A percentile compares a stretch with the other conserved stretches of the same genome.
Conservation (phyloP, 2,797 vertebrate genomes). For the Streptopelia turtur region DNA sequence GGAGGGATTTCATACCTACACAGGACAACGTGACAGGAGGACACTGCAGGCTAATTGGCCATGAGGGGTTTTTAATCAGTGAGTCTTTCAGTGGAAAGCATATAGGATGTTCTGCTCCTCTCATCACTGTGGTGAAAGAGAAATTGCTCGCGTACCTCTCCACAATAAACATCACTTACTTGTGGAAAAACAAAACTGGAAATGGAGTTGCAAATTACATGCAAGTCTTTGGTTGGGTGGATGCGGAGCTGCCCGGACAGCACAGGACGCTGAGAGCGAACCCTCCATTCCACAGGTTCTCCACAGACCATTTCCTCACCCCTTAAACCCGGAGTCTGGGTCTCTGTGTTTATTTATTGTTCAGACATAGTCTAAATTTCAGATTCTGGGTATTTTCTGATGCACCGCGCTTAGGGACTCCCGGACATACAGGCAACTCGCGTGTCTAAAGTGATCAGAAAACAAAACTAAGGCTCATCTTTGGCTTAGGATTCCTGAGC, state of each 20-base stretch:
- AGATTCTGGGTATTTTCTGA: background rate
- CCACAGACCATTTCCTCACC: background rate
- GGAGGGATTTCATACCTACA: background rate
- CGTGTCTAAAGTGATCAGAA: background rate
- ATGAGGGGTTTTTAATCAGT: background rate
- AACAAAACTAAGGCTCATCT: background rate
- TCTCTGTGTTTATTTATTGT: background rate
- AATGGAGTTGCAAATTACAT: background rate
- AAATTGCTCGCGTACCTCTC: background rate
- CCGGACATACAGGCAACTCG: background rate
- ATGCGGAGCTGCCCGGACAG: background rate
- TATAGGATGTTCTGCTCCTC: background rate
- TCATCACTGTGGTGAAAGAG: background rate
- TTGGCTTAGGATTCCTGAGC: background rate
- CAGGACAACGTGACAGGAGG: background rate
- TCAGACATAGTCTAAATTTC: background rate
- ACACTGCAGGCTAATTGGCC: background rate
- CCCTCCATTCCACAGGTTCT: background rate
- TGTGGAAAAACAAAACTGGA: background rate
- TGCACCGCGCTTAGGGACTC: background rate
- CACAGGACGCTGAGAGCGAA: accelerated
- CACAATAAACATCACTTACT: background rate
- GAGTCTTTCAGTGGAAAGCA: background rate
- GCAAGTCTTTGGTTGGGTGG: background rate
- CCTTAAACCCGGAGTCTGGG: background rate